Conservation (phyloP, 2,113 vertebrate genomes). For the Alaudala cheleensis region DNA sequence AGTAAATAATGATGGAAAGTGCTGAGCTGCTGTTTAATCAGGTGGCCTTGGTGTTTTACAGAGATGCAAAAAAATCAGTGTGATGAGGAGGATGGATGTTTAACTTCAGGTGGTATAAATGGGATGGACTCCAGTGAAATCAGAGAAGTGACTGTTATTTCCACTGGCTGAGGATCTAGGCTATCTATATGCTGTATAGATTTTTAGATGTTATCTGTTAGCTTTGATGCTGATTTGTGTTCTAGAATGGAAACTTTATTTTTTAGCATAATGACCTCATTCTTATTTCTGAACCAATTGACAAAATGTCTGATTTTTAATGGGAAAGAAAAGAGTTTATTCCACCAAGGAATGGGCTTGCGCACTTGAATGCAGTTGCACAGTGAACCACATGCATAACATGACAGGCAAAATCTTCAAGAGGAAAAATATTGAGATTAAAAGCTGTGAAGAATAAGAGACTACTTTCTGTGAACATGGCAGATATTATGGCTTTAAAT, state of each 20-base stretch:
- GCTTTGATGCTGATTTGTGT: background rate
- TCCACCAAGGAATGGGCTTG: conserved; percentile 57
- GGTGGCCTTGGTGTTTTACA: background rate
- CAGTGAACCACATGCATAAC: conserved; percentile 50
- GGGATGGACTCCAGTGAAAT: background rate
- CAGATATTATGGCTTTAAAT: conserved; percentile 57
- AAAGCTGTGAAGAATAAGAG: conserved; percentile 4
- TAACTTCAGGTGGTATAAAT: background rate
- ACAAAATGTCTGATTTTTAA: conserved; percentile 52
- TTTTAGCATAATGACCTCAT: background rate
- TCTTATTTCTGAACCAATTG: conserved; percentile 51
- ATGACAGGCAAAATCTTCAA: conserved; percentile 40
- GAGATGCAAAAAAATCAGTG: background rate
- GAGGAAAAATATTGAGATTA: conserved; percentile 26
- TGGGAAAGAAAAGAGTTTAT: conserved; percentile 58
- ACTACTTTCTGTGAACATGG: background rate
- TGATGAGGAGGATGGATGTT: background rate
- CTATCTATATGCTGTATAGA: background rate
- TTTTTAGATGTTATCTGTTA: conserved; percentile 33
- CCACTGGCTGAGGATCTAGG: background rate
- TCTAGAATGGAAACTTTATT: background rate
- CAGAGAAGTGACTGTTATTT: background rate
- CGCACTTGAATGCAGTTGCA: conserved; percentile 62
- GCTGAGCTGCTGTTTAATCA: background rate
- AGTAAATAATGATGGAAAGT: background rate